Evolutionary conservation across 2,113 vertebrate species (phyloP), one percentile per base, ranked within the genome.

Genomic region (Spilogale gracilis): DNA sequence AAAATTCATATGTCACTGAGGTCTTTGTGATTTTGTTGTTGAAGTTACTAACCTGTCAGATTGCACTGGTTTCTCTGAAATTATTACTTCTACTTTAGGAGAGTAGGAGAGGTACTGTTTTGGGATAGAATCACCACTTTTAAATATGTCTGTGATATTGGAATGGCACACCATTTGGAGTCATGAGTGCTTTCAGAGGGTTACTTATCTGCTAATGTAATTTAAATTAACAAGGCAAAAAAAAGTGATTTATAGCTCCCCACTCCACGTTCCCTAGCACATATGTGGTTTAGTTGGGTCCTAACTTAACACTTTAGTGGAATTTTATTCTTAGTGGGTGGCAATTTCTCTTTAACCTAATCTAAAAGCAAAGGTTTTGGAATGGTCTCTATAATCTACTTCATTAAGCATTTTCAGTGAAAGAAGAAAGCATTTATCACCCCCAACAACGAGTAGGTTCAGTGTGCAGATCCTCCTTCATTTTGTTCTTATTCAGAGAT

Each of bases 21-120:
- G 67, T 87, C 92, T 89, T 67, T n/a, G 74, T 93, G 58, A 79
- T 79, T 95, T 91, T 91, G 38, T 78, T 91, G 21, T 50, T 60
- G 45, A 38, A 96, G 9, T 80, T 91, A 96, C 71, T 89, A 78
- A 81, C 65, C 85, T 91, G 86, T 91, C 60, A 71, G 71, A 88
- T 58, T 69, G 52, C 76, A 65, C 25, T 69, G 50, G 4, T 60
- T 43, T 69, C 87, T 96, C 76, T 89, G 54, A 96, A 79, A 89
- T 69, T 6, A 54, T 45, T 93, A 69, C n/a, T 85, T 95, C 27
- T 93, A 43, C 32, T 93, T 96, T 81, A 96, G 56, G 16, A 95
- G 52, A 93, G 71, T 32, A 63, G 0, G 3, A 17, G 17, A 79
- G 74, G 80, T 73, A 20, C 7, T 48, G 56, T 87, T 60, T 76